phyloP scores from a whole-genome alignment of 64 coral and sea anemone genomes.

The Cladopsammia gracilis region DNA sequence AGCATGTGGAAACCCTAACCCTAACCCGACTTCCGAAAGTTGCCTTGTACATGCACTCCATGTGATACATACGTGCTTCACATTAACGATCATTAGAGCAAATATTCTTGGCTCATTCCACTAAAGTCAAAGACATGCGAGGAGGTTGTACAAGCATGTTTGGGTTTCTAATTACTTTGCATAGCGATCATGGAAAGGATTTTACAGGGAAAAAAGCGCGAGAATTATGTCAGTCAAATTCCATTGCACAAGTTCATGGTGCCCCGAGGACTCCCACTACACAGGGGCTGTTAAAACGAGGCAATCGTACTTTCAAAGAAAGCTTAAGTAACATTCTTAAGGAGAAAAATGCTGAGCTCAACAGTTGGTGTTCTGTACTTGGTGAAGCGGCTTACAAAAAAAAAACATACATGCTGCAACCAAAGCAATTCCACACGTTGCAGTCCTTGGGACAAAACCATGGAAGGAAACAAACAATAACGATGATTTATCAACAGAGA shows the following conservation, averaged over 20 bases:
- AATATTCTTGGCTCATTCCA: slow-evolving; percentile 44
- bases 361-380: slow-evolving; percentile 37
- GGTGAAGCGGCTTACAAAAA: slow-evolving; percentile 25
- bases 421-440: slow-evolving; percentile 37
- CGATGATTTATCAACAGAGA: slow-evolving; percentile 34
- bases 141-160: slow-evolving; percentile 41
- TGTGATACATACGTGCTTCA: slow-evolving; percentile 36
- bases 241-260: slow-evolving; percentile 20
- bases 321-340: slow-evolving; percentile 49
- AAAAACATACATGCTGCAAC: slow-evolving; percentile 43
- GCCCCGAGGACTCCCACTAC: slow-evolving; percentile 49
- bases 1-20: slow-evolving; percentile 49
- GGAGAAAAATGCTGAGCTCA: slow-evolving; percentile 40
- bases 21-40: slow-evolving; percentile 23
- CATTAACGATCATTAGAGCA: slow-evolving; percentile 55
- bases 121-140: slow-evolving; percentile 24
- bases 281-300: slow-evolving; percentile 31
- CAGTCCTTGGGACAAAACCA: slow-evolving; percentile 25
- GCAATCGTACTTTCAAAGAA: slow-evolving; percentile 63
- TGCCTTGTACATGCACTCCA: slow-evolving; percentile 32
- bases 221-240: slow-evolving; percentile 30
- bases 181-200: slow-evolving; percentile 29
- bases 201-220: slow-evolving; percentile 11
- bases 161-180: slow-evolving; percentile 1
- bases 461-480: slow-evolving; percentile 48